Percentiles rank a stretch among this genome's conserved stretches.
Evolutionary conservation across 2,113 vertebrate species (phyloP).

Genomic region (Corythornis cristatus): DNA sequence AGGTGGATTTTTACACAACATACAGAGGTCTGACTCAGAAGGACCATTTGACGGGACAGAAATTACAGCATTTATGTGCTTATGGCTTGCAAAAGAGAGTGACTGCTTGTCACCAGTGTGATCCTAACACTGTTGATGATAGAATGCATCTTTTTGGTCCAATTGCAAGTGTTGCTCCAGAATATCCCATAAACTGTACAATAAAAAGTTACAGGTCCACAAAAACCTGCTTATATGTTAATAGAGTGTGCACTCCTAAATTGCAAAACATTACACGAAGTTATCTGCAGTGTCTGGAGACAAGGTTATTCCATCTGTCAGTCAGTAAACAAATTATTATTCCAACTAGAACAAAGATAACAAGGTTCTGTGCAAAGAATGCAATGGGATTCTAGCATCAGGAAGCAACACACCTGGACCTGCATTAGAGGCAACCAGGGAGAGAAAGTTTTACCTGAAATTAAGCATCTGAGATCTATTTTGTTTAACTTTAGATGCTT

Average conservation of each 20-base stretch:
- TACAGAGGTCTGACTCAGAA: background rate
- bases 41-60: background rate
- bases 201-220: background rate
- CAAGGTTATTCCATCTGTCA: background rate
- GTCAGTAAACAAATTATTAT: background rate
- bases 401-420: background rate
- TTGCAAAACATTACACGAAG: background rate
- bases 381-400: background rate
- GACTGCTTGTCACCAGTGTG: background rate
- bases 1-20: background rate
- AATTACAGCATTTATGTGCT: background rate
- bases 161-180: background rate
- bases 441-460: background rate
- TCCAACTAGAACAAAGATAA: background rate
- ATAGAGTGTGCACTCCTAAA: background rate
- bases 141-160: background rate
- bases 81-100: background rate
- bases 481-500: background rate
- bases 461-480: background rate
- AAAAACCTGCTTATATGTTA: background rate
- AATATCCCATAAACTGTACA: background rate
- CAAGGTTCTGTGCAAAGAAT: background rate
- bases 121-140: background rate
- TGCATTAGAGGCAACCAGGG: background rate
- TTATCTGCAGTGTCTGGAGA: background rate